These are phyloP conservation scores for Disparrhopalites patrizii DNA, from an alignment of 2,888 invertebrate species.

Conservation along the genomic window DNA sequence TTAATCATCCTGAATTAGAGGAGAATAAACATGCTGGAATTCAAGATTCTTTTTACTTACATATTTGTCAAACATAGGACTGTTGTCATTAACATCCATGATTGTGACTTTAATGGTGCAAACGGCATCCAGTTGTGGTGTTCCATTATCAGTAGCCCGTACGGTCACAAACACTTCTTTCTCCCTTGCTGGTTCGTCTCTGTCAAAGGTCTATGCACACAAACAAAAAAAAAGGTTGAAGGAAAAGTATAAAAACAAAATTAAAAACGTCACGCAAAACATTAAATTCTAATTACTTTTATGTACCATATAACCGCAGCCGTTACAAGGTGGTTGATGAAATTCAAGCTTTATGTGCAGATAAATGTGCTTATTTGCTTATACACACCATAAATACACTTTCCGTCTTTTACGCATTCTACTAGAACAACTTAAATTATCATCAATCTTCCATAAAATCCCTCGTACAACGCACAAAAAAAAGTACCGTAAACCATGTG, in stretches of 20 bases:
- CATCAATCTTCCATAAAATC: too few relatives aligned
- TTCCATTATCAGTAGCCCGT: slow-evolving; percentile 85
- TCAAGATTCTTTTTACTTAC: slow-evolving; percentile 59
- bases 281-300: too few relatives aligned
- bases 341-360: too few relatives aligned
- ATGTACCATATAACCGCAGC: too few relatives aligned
- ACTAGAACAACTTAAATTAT: too few relatives aligned
- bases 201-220: slow-evolving; percentile 71
- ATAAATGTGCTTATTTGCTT: slow-evolving; percentile 9
- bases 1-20: too few relatives aligned
- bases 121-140: slow-evolving; percentile 78
- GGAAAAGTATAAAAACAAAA: neutral
- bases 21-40: too few relatives aligned
- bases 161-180: slow-evolving; percentile 77
- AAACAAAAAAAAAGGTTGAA: slow-evolving; percentile 1
- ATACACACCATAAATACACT: slow-evolving; percentile 8
- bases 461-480: too few relatives aligned
- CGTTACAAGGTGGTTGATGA: too few relatives aligned
- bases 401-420: neutral
- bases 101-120: slow-evolving; percentile 90
- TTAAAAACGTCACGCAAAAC: neutral
- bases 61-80: slow-evolving; percentile 73
- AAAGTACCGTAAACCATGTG: too few relatives aligned
- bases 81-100: slow-evolving; percentile 89
- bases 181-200: slow-evolving; percentile 83